These are phyloP conservation scores for Drosophila bocki DNA, from an alignment of 1,140 invertebrate species.

Conservation along the genomic window DNA sequence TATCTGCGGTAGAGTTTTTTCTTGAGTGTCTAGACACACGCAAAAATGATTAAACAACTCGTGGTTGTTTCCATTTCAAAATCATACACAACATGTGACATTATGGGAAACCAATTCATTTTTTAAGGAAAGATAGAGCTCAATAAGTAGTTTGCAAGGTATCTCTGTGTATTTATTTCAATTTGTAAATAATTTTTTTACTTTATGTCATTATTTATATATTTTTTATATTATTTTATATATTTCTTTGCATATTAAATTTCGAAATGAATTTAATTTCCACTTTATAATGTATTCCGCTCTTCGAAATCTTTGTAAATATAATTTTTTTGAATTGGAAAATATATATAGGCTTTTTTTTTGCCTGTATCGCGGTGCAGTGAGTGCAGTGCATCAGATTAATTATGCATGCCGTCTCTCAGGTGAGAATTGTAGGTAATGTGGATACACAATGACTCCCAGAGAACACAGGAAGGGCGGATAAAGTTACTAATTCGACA, in stretches of 20 bases:
- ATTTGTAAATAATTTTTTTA: not conserved
- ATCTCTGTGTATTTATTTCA: not conserved
- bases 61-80: not conserved
- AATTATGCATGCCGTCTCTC: constrained; percentile 36
- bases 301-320: not conserved
- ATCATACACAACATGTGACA: not conserved
- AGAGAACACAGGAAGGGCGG: constrained; percentile 25
- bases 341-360: not conserved
- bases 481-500: constrained; percentile 29
- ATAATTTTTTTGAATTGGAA: not conserved
- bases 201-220: no score
- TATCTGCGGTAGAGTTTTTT: constrained; percentile 8
- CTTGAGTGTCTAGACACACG: constrained; percentile 1
- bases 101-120: not conserved
- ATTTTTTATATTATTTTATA: no score
- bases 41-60: not conserved
- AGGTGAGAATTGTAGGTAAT: constrained; percentile 14
- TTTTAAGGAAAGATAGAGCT: not conserved
- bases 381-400: constrained; percentile 39
- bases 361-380: constrained; percentile 10
- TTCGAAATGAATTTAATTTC: not conserved
- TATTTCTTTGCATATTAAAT: not conserved
- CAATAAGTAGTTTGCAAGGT: not conserved
- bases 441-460: constrained; percentile 5
- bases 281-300: no score